Evolutionary conservation across 2,113 vertebrate species (phyloP), one percentile per base, ranked within the genome.

Genomic region (Gopherus flavomarginatus): DNA sequence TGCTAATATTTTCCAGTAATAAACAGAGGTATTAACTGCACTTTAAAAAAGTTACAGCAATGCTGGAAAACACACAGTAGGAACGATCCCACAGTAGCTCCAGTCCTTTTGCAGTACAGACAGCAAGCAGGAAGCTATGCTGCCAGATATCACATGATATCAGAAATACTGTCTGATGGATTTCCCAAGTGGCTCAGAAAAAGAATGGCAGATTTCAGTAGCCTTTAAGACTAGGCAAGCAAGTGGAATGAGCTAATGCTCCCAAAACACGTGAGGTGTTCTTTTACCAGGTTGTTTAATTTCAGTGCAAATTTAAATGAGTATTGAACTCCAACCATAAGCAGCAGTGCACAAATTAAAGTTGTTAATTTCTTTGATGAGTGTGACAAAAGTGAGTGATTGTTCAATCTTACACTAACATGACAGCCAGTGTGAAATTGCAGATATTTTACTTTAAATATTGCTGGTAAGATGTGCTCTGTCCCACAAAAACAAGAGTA

Each of bases 231-330:
- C 8, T 1, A 29, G 49, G 65, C 38, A 44, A 69, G 72, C 87
- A 88, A 59, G 50, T 13, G 78, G 56, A 80, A 38, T 1, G 77
- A 5, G 5, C 89, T 29, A 11, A 24, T 6, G 49, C 83, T 35
- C 83, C 65, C 53, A 1, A 88, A 89, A 65, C 96, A 91, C 75
- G 1, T 0, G 85, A 85, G 78, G 75, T 53, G 56, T 5, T 96
- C 93, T 4, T 4, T 94, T 83, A 92, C 86, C 94, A 94, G 93
- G 72, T 6, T 94, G 95, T 96, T 96, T 91, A 81, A 96, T 89
- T 94, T 35, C 94, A 96, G 82, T 65, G 94, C 65, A 80, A 50
- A 56, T 94, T 93, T 86, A 87, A 96, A 86, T 52, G 85, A 90
- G 62, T 90, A 22, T 7, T 44, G 26, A 78, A 89, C 86, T 91